Evolutionary conservation across 2,113 vertebrate genomes (phyloP).

Genomic region (Tachysurus fulvidraco): DNA sequence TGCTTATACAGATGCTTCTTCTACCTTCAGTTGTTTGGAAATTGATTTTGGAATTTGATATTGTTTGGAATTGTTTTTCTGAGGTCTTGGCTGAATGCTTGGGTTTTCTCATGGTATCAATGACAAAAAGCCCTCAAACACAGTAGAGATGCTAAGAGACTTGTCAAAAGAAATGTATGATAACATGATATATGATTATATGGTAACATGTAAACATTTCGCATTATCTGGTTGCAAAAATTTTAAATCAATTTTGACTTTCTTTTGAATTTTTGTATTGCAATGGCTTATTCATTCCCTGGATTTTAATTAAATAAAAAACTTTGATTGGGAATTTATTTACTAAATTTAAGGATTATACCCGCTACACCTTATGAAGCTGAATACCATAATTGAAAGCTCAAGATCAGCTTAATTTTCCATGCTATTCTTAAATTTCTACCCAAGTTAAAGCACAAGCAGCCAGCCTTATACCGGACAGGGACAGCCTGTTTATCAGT

Average conservation of each 20-base stretch:
- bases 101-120: not conserved
- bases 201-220: not conserved
- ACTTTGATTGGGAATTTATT: not conserved
- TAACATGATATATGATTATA: not conserved
- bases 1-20: not conserved
- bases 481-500: constrained; percentile 27
- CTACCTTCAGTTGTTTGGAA: not conserved
- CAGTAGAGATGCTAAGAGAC: not conserved
- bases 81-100: not conserved
- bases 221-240: not conserved
- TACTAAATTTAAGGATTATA: not conserved
- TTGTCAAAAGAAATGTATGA: not conserved
- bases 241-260: not conserved
- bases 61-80: not conserved
- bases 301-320: not conserved
- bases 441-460: not conserved
- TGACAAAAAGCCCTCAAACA: not conserved
- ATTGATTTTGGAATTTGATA: not conserved
- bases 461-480: not conserved
- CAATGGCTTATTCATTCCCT: not conserved
- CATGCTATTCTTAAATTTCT: not conserved
- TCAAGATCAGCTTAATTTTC: not conserved
- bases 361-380: not conserved
- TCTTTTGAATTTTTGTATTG: not conserved
- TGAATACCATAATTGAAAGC: not conserved